phyloP scores from a whole-genome alignment of 1,140 invertebrate genomes.

The Phymastichus coffea region DNA sequence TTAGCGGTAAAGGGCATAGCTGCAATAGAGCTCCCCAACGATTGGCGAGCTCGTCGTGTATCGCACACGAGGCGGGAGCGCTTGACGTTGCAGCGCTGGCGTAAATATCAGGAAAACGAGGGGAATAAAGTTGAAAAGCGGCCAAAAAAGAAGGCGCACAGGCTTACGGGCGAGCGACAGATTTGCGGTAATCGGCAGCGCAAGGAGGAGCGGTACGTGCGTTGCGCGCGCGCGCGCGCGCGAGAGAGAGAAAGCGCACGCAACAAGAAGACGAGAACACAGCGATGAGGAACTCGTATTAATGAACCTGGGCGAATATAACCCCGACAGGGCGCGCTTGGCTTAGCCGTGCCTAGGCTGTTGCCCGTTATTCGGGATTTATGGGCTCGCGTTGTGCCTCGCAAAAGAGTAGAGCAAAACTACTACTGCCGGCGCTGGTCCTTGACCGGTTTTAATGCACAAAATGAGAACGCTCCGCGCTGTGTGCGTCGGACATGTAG shows the following conservation, averaged over 20 bases:
- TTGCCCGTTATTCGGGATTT: conserved; percentile 41
- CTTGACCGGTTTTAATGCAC: conserved; percentile 45
- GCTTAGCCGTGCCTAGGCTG: no score
- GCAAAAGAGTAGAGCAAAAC: no score
- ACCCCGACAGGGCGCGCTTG: conserved; percentile 11
- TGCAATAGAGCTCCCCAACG: no score
- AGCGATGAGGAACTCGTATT: conserved; percentile 15
- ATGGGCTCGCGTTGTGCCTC: conserved; percentile 25
- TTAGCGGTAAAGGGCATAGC: no score
- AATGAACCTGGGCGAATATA: conserved; percentile 17
- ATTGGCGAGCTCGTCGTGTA: no score
- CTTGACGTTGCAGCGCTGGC: no score
- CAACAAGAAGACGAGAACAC: background rate
- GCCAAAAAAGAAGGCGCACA: no score
- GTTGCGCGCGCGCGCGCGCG: background rate
- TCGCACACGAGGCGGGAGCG: no score
- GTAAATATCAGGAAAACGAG: no score
- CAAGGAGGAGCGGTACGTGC: no score
- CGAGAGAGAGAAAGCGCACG: background rate
- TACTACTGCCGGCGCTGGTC: conserved; percentile 28
- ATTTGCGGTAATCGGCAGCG: conserved; percentile 18
- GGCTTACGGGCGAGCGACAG: conserved; percentile 2
- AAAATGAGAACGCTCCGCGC: conserved; percentile 6
- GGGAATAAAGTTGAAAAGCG: no score
- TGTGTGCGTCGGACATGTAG: no score